Evolutionary conservation across 2,113 vertebrate species (phyloP), one percentile per base, ranked within the genome.

Genomic region (Etheostoma cragini): DNA sequence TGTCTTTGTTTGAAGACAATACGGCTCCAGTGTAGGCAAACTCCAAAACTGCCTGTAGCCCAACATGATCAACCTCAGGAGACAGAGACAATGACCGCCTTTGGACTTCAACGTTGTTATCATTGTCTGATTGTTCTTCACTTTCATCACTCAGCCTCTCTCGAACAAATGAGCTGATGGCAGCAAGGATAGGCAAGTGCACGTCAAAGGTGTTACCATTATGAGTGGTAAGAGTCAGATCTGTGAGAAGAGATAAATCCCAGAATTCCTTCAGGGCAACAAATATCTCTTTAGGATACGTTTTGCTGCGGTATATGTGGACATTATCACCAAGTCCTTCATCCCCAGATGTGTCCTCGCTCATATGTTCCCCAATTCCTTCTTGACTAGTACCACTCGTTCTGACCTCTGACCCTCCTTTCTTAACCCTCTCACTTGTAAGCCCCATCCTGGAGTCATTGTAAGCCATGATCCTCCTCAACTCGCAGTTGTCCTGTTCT

Each of bases 1-100:
- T 83, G 24, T 87, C 81, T 56, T 64, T 1, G 2, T 46, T 87
- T 57, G 93, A 77, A 77, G 66, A 68, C 16, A 91, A 50, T 3
- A 94, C 69, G 45, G 63, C 26, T 3, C 97, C 97, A 6, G 92
- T 94, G 14, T 98, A 98, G 62, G 97, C 96, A 35, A 99, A 97
- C 83, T 96, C 89, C 52, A 98, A 78, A 71, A 97, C 73, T 5
- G 94, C 94, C 76, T 88, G 88, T 69, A 96, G 91, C 56, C 94
- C 96, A 10, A 60, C 11, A 2, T 58, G 61, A 24, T 90, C 80
- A 16, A 91, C 84, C 22, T 86, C 79, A 10, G 79, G 16, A 61
- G 72, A 71, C 46, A 92, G 21, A 49, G 66, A 50, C 1, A 70
- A 3, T 11, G 38, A 87, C 85, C 72, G 86, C 58, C 17, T 74